Conservation (phyloP, 2,888 invertebrate species). For the Tethea ocularis region DNA sequence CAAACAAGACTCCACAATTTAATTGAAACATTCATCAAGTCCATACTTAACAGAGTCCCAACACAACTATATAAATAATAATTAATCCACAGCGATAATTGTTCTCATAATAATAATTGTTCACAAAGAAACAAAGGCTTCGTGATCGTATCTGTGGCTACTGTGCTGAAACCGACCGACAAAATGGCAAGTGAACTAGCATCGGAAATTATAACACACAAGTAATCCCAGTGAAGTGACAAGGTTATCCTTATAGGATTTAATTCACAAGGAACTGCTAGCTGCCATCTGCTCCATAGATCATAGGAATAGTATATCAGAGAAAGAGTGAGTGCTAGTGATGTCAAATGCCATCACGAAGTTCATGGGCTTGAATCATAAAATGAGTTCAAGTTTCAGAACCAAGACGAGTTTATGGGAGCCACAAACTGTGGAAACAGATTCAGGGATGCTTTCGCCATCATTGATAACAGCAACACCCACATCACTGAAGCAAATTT, state of each 20-base stretch:
- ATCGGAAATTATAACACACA: background rate
- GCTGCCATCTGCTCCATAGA: no score
- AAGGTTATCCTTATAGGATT: background rate
- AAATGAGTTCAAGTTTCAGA: no score
- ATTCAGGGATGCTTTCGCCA: no score
- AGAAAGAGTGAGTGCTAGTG: no score
- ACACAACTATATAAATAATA: slow-evolving; percentile 45
- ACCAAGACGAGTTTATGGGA: no score
- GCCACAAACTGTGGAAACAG: no score
- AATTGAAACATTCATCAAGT: background rate
- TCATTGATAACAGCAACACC: no score
- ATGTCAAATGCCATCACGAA: no score
- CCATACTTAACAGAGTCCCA: background rate
- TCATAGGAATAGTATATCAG: no score
- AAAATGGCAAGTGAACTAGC: slow-evolving; percentile 3
- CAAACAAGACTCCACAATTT: background rate
- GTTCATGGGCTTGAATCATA: no score
- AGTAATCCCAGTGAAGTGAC: background rate
- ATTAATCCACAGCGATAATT: slow-evolving; percentile 55
- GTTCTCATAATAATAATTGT: slow-evolving; percentile 48
- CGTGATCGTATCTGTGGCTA: slow-evolving; percentile 31
- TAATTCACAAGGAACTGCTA: background rate
- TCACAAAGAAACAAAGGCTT: slow-evolving; percentile 54
- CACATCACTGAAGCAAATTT: no score
- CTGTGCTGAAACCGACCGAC: slow-evolving; percentile 19